Percentiles rank a stretch among this genome's conserved stretches.
Evolutionary conservation across 2,888 invertebrate species (phyloP).

Genomic region (Neocrepidodera transversa): DNA sequence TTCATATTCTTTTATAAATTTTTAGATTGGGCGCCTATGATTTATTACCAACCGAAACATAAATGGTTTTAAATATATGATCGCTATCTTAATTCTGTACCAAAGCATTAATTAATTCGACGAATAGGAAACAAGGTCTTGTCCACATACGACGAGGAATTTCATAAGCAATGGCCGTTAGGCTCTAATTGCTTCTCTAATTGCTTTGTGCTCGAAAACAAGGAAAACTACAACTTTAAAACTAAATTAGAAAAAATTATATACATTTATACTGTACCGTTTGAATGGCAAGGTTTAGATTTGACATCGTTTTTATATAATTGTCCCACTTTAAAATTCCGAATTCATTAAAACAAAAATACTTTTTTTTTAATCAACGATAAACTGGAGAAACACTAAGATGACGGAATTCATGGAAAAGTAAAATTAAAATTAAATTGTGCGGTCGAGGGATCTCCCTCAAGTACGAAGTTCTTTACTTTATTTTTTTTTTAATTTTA

Average conservation of each 20-base stretch:
- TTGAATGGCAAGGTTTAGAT: constrained; percentile 14
- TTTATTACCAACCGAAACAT: constrained; percentile 9
- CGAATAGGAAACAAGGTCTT: constrained; percentile 51
- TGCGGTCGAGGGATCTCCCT: no score
- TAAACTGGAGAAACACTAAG: no score
- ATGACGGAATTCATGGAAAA: no score
- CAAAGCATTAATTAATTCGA: constrained; percentile 21
- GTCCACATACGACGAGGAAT: constrained; percentile 46
- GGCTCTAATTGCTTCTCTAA: constrained; percentile 51
- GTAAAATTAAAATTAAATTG: no score
- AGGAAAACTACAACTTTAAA: constrained; percentile 43
- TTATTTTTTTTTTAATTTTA: no score
- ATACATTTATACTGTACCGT: not conserved
- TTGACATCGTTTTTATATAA: not conserved
- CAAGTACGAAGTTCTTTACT: no score
- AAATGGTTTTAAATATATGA: constrained; percentile 11
- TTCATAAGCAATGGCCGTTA: constrained; percentile 49
- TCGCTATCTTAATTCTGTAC: constrained; percentile 2
- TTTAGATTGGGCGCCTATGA: no score
- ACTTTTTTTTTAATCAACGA: no score
- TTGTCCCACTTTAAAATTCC: no score
- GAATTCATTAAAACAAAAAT: no score
- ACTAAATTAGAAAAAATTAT: constrained; percentile 15
- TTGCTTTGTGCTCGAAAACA: constrained; percentile 48
- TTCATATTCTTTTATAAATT: no score